Evolutionary conservation across 2,113 vertebrate genomes (phyloP).

Genomic region (Muscicapa adusta): DNA sequence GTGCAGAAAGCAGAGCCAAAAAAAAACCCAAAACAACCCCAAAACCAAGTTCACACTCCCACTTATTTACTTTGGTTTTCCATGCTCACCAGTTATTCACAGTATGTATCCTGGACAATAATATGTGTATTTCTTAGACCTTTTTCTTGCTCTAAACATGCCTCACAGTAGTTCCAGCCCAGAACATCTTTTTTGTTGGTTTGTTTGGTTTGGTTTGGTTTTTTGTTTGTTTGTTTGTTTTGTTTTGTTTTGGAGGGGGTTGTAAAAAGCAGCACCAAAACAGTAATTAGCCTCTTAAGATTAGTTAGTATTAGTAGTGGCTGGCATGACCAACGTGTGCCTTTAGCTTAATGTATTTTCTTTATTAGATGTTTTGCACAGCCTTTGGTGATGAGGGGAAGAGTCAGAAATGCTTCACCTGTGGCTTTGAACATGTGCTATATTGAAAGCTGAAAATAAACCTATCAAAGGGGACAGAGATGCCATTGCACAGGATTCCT

Average conservation of each 20-base stretch:
- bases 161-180: background rate
- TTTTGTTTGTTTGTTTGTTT: too few relatives aligned
- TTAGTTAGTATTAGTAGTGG: background rate
- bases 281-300: background rate
- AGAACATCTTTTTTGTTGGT: background rate
- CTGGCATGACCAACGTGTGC: background rate
- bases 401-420: background rate
- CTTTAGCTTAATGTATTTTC: background rate
- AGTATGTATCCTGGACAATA: background rate
- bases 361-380: background rate
- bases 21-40: too few relatives aligned
- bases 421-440: background rate
- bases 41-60: background rate
- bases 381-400: background rate
- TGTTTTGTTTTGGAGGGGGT: background rate
- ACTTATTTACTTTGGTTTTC: background rate
- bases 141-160: background rate
- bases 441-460: background rate
- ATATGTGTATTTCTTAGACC: background rate
- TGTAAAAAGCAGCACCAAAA: background rate
- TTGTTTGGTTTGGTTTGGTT: too few relatives aligned
- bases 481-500: background rate
- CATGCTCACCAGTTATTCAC: background rate
- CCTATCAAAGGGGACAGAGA: background rate
- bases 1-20: background rate